Conservation (phyloP, 2,888 invertebrate genomes). For the Auanema sp. region DNA sequence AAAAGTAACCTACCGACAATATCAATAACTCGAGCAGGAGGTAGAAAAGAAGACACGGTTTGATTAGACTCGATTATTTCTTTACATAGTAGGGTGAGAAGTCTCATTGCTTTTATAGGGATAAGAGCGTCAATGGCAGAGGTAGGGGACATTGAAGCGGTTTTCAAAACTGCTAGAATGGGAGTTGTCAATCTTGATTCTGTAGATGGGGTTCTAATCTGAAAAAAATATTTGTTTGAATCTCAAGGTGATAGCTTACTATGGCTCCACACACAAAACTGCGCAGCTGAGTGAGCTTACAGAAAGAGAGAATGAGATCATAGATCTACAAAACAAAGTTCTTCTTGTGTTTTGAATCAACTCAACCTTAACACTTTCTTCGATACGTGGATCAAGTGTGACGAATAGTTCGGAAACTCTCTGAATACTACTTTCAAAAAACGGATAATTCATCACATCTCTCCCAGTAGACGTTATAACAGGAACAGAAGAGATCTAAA, state of each 20-base stretch:
- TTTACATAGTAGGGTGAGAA: slow-evolving; percentile 33
- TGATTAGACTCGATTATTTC: slow-evolving; percentile 34
- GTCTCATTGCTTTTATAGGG: slow-evolving; percentile 45
- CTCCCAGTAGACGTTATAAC: slow-evolving; percentile 49
- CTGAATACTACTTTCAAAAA: slow-evolving; percentile 51
- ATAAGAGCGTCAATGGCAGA: slow-evolving; percentile 38
- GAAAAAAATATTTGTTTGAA: background rate
- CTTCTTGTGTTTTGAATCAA: background rate
- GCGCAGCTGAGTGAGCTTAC: slow-evolving; percentile 60
- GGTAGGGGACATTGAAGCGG: slow-evolving; percentile 61
- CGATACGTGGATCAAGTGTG: slow-evolving; percentile 46
- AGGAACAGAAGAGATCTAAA: slow-evolving; percentile 34
- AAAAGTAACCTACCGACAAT: slow-evolving; percentile 3
- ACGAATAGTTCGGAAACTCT: slow-evolving; percentile 44
- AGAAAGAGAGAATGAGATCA: slow-evolving; percentile 65
- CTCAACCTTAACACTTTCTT: slow-evolving; percentile 46
- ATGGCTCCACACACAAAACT: slow-evolving; percentile 46
- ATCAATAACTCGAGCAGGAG: slow-evolving; percentile 13
- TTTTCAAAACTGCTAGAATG: slow-evolving; percentile 36
- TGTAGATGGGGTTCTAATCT: slow-evolving; percentile 20
- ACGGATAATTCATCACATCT: slow-evolving; percentile 48
- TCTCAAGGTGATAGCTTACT: slow-evolving; percentile 16
- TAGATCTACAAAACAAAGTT: slow-evolving; percentile 60
- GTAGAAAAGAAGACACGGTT: slow-evolving; percentile 20
- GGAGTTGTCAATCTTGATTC: slow-evolving; percentile 36